Evolutionary conservation across 2,888 invertebrate genomes (phyloP).

Genomic region (Limnephilus marmoratus): DNA sequence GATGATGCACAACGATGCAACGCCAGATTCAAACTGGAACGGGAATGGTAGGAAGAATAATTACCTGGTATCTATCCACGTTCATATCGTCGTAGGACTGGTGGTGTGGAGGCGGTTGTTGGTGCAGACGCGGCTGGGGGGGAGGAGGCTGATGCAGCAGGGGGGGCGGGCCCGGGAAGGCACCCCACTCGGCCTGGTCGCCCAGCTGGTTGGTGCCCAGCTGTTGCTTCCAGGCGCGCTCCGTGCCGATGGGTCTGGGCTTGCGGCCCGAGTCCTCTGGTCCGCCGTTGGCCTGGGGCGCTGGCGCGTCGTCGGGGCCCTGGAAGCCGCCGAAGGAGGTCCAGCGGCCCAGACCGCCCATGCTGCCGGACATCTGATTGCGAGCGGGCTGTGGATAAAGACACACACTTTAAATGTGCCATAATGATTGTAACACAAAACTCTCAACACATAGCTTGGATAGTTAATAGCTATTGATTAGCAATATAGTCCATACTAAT

Average conservation of each 20-base stretch:
- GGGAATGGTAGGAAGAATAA: background rate
- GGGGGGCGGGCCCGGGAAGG: slow-evolving; percentile 64
- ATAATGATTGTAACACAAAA: background rate
- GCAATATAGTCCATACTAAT: too few relatives aligned
- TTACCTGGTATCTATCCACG: slow-evolving; percentile 64
- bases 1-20: background rate
- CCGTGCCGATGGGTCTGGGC: slow-evolving; percentile 89
- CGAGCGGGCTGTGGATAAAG: slow-evolving; percentile 57
- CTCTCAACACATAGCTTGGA: too few relatives aligned
- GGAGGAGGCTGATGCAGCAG: slow-evolving; percentile 61
- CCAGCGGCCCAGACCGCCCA: slow-evolving; percentile 70
- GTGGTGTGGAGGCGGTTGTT: slow-evolving; percentile 67
- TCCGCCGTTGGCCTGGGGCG: slow-evolving; percentile 65
- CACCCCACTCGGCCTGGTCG: slow-evolving; percentile 67
- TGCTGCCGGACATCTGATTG: slow-evolving; percentile 63
- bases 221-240: slow-evolving; percentile 83
- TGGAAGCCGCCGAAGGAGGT: slow-evolving; percentile 54
- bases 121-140: slow-evolving; percentile 62
- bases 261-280: slow-evolving; percentile 72
- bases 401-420: background rate
- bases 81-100: slow-evolving; percentile 70
- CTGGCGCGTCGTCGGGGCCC: slow-evolving; percentile 57
- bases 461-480: too few relatives aligned
- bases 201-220: slow-evolving; percentile 47
- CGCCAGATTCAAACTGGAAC: background rate